A percentile compares a stretch with the other conserved stretches of the same genome.
phyloP scores from a whole-genome alignment of 1,140 invertebrate genomes.

The Bradysia coprophila region DNA sequence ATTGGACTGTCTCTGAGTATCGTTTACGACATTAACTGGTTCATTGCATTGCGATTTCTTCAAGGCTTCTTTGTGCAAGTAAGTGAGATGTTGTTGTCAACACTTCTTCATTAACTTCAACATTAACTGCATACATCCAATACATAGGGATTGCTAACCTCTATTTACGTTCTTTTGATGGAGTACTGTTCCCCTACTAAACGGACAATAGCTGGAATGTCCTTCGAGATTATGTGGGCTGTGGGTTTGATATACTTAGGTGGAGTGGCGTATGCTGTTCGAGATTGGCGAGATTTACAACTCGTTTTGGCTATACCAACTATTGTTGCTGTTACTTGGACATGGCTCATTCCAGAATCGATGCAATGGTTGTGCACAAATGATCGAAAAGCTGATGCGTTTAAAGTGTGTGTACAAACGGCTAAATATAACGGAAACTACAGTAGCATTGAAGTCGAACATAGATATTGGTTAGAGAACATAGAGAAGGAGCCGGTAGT shows the following conservation, averaged over 20 bases:
- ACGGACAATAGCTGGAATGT: conserved; percentile 1
- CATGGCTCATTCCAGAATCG: conserved; percentile 4
- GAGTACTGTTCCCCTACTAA: conserved; percentile 3
- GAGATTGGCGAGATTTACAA: conserved; percentile 2
- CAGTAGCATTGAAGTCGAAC: background rate
- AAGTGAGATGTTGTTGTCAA: too few relatives aligned
- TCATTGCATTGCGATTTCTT: background rate
- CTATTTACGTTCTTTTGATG: conserved; percentile 1
- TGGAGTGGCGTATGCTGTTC: conserved; percentile 2
- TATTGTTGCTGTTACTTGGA: background rate
- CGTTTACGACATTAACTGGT: background rate
- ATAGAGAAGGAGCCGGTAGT: too few relatives aligned
- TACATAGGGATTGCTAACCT: conserved; percentile 4
- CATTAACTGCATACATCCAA: too few relatives aligned
- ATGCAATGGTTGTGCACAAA: conserved; percentile 3
- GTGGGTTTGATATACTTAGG: conserved; percentile 1
- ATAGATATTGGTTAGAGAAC: too few relatives aligned
- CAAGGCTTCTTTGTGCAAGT: background rate
- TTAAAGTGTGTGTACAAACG: background rate
- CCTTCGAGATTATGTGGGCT: conserved; percentile 3
- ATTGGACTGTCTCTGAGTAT: background rate
- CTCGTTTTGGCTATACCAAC: conserved; percentile 1
- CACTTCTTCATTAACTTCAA: too few relatives aligned
- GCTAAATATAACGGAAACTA: conserved; percentile 1
- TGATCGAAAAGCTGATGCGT: background rate